Percentiles rank a stretch among this genome's conserved stretches.
phyloP scores from a whole-genome alignment of 2,888 invertebrate species.

The Aleiodes alternator region DNA sequence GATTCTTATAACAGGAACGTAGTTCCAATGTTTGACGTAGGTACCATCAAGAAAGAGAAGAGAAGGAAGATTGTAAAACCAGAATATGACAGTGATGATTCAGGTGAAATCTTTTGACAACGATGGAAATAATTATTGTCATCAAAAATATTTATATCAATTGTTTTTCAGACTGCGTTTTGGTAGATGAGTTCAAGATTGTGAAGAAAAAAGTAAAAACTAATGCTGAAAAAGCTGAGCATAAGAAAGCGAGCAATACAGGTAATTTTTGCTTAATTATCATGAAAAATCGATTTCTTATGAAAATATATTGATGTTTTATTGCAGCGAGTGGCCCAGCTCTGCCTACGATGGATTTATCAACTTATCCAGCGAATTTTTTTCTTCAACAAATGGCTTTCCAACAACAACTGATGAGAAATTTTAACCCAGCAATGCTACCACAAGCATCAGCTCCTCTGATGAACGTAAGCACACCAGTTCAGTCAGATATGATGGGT shows the following conservation, averaged over 20 bases:
- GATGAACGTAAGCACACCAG: constrained; percentile 12
- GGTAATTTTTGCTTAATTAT: constrained; percentile 21
- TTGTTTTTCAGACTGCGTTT: too few species aligned
- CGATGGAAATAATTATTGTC: too few species aligned
- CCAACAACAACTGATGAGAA: constrained; percentile 10
- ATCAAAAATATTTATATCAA: too few species aligned
- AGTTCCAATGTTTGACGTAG: too few species aligned
- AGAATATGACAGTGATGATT: too few species aligned
- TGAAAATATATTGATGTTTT: constrained; percentile 14
- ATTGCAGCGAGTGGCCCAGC: background rate
- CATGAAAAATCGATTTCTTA: background rate
- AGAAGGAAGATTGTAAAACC: too few species aligned
- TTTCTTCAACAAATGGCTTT: constrained; percentile 12
- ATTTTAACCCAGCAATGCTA: constrained; percentile 9
- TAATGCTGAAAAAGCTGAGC: background rate
- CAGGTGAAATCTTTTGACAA: too few species aligned
- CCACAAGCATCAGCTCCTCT: background rate
- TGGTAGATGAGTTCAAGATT: too few species aligned
- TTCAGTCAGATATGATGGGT: background rate
- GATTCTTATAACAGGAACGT: too few species aligned
- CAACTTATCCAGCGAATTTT: constrained; percentile 6
- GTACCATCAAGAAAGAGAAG: too few species aligned
- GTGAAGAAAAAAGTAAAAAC: too few species aligned
- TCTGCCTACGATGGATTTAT: constrained; percentile 21
- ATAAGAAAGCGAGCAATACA: constrained; percentile 24